Evolutionary conservation across 2,797 vertebrate species (phyloP).

Genomic region (Esox lucius): DNA sequence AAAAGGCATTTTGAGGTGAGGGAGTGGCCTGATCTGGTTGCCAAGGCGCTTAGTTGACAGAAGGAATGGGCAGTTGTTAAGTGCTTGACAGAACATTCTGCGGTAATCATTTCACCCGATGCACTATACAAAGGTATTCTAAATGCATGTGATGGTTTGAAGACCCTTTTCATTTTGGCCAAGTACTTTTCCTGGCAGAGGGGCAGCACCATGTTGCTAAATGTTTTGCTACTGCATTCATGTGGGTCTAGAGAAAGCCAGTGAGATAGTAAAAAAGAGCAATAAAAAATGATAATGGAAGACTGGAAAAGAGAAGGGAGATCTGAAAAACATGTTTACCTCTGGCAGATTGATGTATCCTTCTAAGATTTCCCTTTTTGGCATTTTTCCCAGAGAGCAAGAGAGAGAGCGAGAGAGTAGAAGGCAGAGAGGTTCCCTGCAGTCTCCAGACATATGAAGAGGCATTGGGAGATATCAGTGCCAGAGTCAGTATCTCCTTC

Average conservation of each 20-base stretch:
- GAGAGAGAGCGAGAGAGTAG: conserved; percentile 26
- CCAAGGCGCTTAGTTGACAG: conserved; percentile 57
- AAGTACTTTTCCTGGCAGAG: conserved; percentile 55
- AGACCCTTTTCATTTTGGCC: conserved; percentile 24
- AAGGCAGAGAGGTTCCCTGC: conserved; percentile 74
- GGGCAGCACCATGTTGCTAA: conserved; percentile 41
- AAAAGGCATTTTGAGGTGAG: conserved; percentile 21
- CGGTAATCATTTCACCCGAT: conserved; percentile 71
- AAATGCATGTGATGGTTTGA: conserved; percentile 51
- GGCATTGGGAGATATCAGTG: conserved; percentile 64
- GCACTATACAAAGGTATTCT: conserved; percentile 70
- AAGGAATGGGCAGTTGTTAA: conserved; percentile 74
- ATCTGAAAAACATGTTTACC: conserved; percentile 85
- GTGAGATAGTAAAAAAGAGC: neutral
- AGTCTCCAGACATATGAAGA: conserved; percentile 78
- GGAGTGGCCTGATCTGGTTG: conserved; percentile 48
- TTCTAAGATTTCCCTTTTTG: conserved; percentile 82
- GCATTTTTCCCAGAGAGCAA: conserved; percentile 73
- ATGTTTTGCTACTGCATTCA: conserved; percentile 42
- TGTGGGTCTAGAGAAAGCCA: conserved; percentile 9
- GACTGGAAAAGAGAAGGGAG: conserved; percentile 26
- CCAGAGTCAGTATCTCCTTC: conserved; percentile 44
- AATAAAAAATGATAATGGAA: neutral
- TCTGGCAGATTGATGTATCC: conserved; percentile 75
- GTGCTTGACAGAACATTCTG: conserved; percentile 80